Percentiles rank a stretch among this genome's conserved stretches.
Conservation (phyloP, 2,797 vertebrate genomes). For the Gephyroberyx darwinii region DNA sequence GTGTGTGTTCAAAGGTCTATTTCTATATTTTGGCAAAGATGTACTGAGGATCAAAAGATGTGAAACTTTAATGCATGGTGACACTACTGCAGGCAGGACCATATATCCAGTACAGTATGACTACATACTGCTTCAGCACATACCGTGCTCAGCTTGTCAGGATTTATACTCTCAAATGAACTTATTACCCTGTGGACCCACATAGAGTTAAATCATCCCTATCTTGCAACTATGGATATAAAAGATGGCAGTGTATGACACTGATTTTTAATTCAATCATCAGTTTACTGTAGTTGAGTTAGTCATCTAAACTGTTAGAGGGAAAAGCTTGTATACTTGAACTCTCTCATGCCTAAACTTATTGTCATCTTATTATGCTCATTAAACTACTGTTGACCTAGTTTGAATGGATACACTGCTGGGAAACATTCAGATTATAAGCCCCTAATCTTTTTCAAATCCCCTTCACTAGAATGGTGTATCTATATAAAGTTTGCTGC, state of each 20-base stretch:
- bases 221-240: background rate
- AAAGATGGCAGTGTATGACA: background rate
- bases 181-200: background rate
- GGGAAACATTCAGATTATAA: conserved; percentile 63
- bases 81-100: conserved; percentile 12
- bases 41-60: conserved; percentile 28
- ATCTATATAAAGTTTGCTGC: conserved; percentile 41
- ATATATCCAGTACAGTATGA: conserved; percentile 4
- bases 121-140: background rate
- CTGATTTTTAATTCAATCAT: too few relatives aligned
- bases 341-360: conserved; percentile 45
- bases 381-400: conserved; percentile 59
- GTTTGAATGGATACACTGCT: conserved; percentile 60
- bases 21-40: conserved; percentile 42
- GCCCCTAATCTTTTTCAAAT: conserved; percentile 62
- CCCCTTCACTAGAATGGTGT: conserved; percentile 50
- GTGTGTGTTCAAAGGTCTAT: conserved; percentile 30
- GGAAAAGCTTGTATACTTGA: conserved; percentile 45
- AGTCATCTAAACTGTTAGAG: conserved; percentile 36
- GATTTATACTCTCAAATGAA: background rate
- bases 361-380: conserved; percentile 60
- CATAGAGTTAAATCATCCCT: background rate
- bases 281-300: conserved; percentile 4
- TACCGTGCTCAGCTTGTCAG: too few relatives aligned
- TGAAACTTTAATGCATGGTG: conserved; percentile 21